Conservation (phyloP, 64 coral and sea anemone genomes). For the Montipora foliosa region DNA sequence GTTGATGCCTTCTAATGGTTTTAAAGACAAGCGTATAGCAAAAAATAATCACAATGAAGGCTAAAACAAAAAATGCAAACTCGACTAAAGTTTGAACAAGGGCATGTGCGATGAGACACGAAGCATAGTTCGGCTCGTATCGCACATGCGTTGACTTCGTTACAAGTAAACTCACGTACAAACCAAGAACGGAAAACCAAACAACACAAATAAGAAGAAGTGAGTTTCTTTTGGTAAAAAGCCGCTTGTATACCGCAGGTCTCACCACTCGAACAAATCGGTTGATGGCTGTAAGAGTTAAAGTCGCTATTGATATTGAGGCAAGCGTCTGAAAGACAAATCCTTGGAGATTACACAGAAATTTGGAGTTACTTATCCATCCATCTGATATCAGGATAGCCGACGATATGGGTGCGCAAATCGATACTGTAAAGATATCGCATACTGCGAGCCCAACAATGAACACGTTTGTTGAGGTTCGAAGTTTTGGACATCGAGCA, state of each 20-base stretch:
- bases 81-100: slow-evolving; percentile 16
- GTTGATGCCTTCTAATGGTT: not conserved
- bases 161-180: not conserved
- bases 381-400: slow-evolving; percentile 7
- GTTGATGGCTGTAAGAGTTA: slow-evolving; percentile 32
- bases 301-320: slow-evolving; percentile 21
- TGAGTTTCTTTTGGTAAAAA: slow-evolving; percentile 28
- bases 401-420: slow-evolving; percentile 5
- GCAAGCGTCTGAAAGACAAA: not conserved
- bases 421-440: slow-evolving; percentile 5
- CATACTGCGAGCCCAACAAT: not conserved
- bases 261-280: slow-evolving; percentile 23
- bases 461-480: slow-evolving; percentile 29
- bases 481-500: slow-evolving; percentile 33
- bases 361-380: not conserved
- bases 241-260: not conserved
- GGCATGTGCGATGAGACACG: slow-evolving; percentile 1
- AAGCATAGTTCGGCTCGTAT: not conserved
- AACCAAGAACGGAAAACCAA: not conserved
- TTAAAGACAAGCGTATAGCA: slow-evolving; percentile 7
- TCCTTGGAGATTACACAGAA: slow-evolving; percentile 14
- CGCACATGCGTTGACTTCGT: not conserved
- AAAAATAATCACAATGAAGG: slow-evolving; percentile 2
- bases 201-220: not conserved
- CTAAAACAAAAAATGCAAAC: slow-evolving; percentile 8